Evolutionary conservation across 2,113 vertebrate species (phyloP).

Genomic region (Tragelaphus imberbis): DNA sequence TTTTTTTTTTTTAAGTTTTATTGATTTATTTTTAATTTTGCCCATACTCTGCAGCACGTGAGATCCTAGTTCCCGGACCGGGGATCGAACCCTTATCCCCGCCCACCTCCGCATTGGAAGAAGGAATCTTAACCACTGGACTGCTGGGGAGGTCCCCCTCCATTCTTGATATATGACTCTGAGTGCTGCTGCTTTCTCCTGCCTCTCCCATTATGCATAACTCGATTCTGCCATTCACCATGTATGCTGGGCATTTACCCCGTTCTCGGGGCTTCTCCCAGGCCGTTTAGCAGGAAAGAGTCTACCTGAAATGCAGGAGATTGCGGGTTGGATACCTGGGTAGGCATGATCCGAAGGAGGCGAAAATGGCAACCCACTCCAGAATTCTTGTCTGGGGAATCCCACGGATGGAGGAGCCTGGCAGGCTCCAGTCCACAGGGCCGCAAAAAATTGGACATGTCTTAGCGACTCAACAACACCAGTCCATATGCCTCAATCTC

Average conservation of each 20-base stretch:
- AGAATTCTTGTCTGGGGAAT: neutral
- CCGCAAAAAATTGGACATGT: neutral
- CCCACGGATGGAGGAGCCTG: neutral
- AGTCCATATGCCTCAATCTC: neutral
- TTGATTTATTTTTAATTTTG: neutral
- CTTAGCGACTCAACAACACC: neutral
- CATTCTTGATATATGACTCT: fast-evolving
- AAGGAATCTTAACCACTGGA: neutral
- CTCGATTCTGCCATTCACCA: neutral
- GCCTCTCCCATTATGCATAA: neutral
- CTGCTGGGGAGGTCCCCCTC: neutral
- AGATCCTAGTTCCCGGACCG: neutral
- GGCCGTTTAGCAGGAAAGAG: neutral
- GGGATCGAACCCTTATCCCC: neutral
- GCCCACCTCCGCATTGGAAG: neutral
- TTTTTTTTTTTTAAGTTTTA: neutral
- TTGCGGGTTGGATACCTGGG: neutral
- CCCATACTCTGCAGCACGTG: neutral
- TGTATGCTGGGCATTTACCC: neutral
- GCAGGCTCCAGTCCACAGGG: neutral
- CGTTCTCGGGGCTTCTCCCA: neutral
- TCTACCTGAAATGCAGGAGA: neutral
- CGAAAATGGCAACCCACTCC: neutral
- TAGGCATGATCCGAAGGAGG: neutral
- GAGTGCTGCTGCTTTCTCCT: neutral